Base-by-base conservation (phyloP, 2,113 vertebrate genomes). In the Miniopterus natalensis region DNA sequence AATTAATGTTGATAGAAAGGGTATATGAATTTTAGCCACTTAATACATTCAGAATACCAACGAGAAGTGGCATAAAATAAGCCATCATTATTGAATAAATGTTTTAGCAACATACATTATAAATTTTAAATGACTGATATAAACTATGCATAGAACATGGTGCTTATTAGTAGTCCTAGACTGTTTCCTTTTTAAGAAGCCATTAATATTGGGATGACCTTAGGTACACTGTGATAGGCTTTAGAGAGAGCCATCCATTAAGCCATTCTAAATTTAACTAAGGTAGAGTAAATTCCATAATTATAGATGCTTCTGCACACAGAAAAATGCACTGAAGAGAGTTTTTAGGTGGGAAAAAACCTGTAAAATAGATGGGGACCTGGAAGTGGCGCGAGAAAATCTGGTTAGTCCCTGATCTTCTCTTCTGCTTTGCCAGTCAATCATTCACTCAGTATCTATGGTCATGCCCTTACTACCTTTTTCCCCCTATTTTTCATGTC, bases 121-220 rank as follows among this genome's bases (percentile, higher is more conserved):
- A 95, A 97, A 97, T 98, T 96, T 97, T 98, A 95, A 97, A 95
- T 95, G 49, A 66, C 17, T 92, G 73, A 51, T 90, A 97, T 98
- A 95, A 98, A 98, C 97, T 96, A 98, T 93, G 65, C 86, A 98
- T 96, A 92, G 96, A 88, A 51, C 79, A 92, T 95, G 78, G 3
- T 12, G 53, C 77, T 95, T 75, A 97, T 97, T 96, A 92, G 63
- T 97, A 96, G 96, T 95, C 5, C 7, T 75, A 80, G 45, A 63
- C 27, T 95, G n/a, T 81, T 88, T 97, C 75, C 47, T 96, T 95
- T 97, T 77, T 83, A 93, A 96, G 92, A 97, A 98, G 63, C 84
- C 92, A 88, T 97, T 97, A 98, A 96, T 95, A 97, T 93, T 65
- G 21, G 90, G 88, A 63, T 78, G 63, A 94, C 65, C 77, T 90